These are phyloP conservation scores for Dyspetes luteomarginatus DNA, from an alignment of 2,888 invertebrate genomes.

Conservation along the genomic window DNA sequence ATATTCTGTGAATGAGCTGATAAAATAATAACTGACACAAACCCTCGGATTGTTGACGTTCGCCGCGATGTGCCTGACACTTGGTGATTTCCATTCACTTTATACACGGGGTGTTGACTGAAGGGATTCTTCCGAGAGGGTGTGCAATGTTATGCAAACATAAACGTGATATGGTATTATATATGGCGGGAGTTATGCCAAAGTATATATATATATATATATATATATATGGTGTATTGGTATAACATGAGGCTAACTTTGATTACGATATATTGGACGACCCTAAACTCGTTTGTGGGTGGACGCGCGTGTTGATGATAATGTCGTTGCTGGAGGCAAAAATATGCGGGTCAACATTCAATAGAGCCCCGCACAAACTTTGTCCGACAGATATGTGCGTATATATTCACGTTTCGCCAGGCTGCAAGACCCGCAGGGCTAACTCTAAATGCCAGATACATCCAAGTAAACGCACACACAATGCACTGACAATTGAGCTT, in stretches of 20 bases:
- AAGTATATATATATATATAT: no score
- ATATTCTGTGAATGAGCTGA: not conserved
- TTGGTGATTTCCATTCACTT: not conserved
- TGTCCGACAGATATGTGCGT: constrained; percentile 30
- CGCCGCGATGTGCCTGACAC: no score
- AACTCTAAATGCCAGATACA: constrained; percentile 48
- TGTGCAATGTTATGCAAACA: constrained; percentile 23
- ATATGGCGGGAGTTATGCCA: not conserved
- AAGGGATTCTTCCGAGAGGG: not conserved
- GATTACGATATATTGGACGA: constrained; percentile 59
- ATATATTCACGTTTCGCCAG: constrained; percentile 38
- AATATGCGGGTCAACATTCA: constrained; percentile 16
- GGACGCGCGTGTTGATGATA: constrained; percentile 53
- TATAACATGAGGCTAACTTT: constrained; percentile 39
- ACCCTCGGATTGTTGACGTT: not conserved
- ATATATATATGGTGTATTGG: not conserved
- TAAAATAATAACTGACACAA: not conserved
- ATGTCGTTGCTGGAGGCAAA: constrained; percentile 47
- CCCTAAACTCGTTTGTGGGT: constrained; percentile 57
- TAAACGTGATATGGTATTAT: not conserved
- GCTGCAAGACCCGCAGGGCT: constrained; percentile 43
- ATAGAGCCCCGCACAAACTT: not conserved
- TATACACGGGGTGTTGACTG: not conserved
- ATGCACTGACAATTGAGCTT: not conserved
- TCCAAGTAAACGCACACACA: not conserved